These are phyloP conservation scores for Pachyrhynchus sulphureomaculatus DNA, from an alignment of 1,140 invertebrate species.

Conservation along the genomic window DNA sequence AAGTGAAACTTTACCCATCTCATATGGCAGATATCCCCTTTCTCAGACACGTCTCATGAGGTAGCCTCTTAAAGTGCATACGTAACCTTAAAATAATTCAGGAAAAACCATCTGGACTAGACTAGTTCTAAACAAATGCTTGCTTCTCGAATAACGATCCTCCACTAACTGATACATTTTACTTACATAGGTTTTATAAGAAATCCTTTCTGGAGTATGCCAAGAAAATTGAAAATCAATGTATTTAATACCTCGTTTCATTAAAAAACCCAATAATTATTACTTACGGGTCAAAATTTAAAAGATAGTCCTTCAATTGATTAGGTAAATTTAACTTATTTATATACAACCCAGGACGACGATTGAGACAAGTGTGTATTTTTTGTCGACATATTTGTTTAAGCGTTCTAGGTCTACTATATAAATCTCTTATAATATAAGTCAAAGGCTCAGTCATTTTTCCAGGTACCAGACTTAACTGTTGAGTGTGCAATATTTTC, in stretches of 20 bases:
- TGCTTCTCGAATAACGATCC: no score
- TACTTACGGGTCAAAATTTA: conserved; percentile 65
- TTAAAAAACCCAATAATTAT: neutral
- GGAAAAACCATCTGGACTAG: no score
- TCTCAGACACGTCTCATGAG: no score
- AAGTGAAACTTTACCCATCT: no score
- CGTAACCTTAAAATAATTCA: no score
- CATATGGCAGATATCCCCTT: no score
- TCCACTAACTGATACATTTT: no score
- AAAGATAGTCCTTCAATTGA: conserved; percentile 67
- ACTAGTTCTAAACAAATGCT: no score
- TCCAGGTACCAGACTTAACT: conserved; percentile 66
- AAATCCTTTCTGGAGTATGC: no score
- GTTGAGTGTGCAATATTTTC: conserved; percentile 62
- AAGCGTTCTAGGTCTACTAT: conserved; percentile 62
- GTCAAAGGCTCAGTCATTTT: conserved; percentile 62
- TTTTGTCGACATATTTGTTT: conserved; percentile 67
- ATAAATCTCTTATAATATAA: conserved; percentile 61
- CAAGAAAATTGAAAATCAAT: no score
- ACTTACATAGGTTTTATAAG: no score
- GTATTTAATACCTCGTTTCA: neutral
- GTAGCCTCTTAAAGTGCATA: no score
- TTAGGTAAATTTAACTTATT: conserved; percentile 67
- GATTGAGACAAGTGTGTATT: conserved; percentile 63
- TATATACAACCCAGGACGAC: conserved; percentile 63